Base-by-base conservation (phyloP, 2,113 vertebrate species). In the Ascaphus truei region DNA sequence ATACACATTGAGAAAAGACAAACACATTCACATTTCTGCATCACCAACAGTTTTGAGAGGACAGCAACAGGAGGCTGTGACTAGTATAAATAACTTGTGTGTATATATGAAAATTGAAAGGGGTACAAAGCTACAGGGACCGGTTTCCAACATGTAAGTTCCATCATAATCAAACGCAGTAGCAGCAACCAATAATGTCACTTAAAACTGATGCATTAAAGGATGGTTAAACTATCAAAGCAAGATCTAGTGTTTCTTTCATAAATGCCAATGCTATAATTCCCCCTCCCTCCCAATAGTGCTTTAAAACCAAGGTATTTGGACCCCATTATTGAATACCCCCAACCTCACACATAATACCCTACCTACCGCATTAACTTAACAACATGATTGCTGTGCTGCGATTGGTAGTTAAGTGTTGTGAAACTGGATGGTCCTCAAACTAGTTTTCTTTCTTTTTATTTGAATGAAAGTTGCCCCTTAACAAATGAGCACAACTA, bases 21-120 rank as follows among this genome's bases (percentile, higher is more conserved):
- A n/a, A 55, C 62, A 66, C 33, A 7, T 27, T 41, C 18, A 65
- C 62, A 52, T 22, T 25, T 53, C 50, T 64, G 47, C 62, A 52
- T 64, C 65, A 68, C 50, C 22, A 23, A 39, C 41, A 9, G 29
- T 23, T 30, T 31, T 22, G 15, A 11, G 33, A 30, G n/a, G 39
- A 47, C 25, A 13, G 31, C 39, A 34, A 47, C 52, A 66, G 18
- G 37, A 53, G 63, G 20, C 7, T 12, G 48, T 13, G 7, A 34
- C 15, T 3, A 7, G 18, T 6, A 20, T 7, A 33, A 45, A 6
- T 47, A 5, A 47, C n/a, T n/a, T n/a, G 6, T 2, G 18, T 7
- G 11, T 4, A 45, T 4, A 45, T 2, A 22, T 9, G 1, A 22
- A 1, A 12, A 34, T 8, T 31, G 30, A 33, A 3, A 11, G 12